These are phyloP conservation scores for Oithona nana DNA, from an alignment of 2,888 invertebrate species.

Conservation along the genomic window DNA sequence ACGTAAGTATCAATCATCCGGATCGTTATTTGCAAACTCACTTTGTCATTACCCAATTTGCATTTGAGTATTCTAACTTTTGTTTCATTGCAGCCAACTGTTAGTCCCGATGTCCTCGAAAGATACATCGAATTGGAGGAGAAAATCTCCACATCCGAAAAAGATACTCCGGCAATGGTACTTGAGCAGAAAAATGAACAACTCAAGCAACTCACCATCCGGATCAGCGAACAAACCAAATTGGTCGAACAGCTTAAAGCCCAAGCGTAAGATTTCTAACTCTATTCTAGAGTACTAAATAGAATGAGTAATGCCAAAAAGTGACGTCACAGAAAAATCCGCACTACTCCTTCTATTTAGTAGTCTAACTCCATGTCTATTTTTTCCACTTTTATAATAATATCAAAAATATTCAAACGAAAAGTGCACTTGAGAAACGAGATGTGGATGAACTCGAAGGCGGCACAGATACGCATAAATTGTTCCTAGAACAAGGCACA, in stretches of 20 bases:
- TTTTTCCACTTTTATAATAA: not conserved
- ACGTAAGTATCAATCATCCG: too few relatives aligned
- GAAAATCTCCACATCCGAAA: not conserved
- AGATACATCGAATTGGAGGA: slow-evolving; percentile 6
- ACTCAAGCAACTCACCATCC: not conserved
- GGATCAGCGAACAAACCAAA: not conserved
- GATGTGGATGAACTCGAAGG: slow-evolving; percentile 5
- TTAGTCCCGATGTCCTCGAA: not conserved
- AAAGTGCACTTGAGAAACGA: slow-evolving; percentile 11
- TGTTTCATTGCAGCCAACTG: not conserved
- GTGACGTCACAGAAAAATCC: too few relatives aligned
- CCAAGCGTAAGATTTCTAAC: not conserved
- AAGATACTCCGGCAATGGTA: not conserved
- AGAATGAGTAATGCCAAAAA: too few relatives aligned
- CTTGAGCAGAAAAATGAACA: slow-evolving; percentile 1
- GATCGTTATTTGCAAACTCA: too few relatives aligned
- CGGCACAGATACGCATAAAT: slow-evolving; percentile 6
- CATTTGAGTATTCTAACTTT: too few relatives aligned
- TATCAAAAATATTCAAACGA: too few relatives aligned
- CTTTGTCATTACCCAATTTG: too few relatives aligned
- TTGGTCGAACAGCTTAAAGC: not conserved
- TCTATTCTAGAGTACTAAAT: not conserved
- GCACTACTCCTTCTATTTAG: too few relatives aligned
- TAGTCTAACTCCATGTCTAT: not conserved
- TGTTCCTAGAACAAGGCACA: slow-evolving; percentile 7